These are phyloP conservation scores for Lutraria rhynchaena DNA, from an alignment of 1,140 invertebrate species.

Conservation along the genomic window DNA sequence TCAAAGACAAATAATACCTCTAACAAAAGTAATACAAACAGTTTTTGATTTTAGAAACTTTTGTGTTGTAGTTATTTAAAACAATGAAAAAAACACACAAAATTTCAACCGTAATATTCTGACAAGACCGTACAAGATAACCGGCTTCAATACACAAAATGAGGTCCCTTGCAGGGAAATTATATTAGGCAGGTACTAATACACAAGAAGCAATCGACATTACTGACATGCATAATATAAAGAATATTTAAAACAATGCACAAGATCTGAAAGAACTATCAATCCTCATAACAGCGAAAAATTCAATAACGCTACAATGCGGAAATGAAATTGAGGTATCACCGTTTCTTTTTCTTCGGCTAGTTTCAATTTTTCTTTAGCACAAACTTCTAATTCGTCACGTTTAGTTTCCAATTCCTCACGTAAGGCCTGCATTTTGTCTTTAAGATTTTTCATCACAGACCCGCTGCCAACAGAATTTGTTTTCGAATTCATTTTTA, in stretches of 20 bases:
- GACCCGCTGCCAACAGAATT: constrained; percentile 49
- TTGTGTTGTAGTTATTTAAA: too few species aligned
- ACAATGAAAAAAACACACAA: too few species aligned
- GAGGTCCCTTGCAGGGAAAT: constrained; percentile 11
- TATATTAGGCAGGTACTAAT: too few species aligned
- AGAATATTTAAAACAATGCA: too few species aligned
- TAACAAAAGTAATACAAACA: too few species aligned
- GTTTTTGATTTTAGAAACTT: too few species aligned
- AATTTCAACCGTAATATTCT: constrained; percentile 21
- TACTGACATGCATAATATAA: too few species aligned
- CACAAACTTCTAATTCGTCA: constrained; percentile 84
- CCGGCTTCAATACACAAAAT: constrained; percentile 37
- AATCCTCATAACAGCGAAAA: too few species aligned
- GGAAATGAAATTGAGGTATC: constrained; percentile 56
- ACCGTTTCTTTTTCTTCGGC: constrained; percentile 64
- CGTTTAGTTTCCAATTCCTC: constrained; percentile 99
- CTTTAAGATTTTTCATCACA: constrained; percentile 89
- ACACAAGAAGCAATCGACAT: too few species aligned
- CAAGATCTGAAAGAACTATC: too few species aligned
- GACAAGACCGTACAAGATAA: constrained; percentile 41
- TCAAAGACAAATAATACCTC: too few species aligned
- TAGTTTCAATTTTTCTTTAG: constrained; percentile 16
- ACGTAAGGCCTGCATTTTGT: constrained; percentile 99
- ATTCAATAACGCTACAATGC: not conserved
- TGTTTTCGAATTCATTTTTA: constrained; percentile 28